Conservation (phyloP, 2,888 invertebrate genomes). For the Rotaria macrura region DNA sequence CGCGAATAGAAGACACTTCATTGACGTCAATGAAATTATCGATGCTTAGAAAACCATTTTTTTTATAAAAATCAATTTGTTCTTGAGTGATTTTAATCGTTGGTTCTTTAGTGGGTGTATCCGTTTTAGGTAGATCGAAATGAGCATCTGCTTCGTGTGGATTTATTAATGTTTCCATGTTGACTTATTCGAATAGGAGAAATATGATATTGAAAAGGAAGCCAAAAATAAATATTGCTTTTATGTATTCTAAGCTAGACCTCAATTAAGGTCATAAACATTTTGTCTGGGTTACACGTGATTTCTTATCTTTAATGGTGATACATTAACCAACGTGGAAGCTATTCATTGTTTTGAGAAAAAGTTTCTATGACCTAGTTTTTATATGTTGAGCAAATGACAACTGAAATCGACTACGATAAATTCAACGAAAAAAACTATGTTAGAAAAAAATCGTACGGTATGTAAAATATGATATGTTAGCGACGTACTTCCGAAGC, state of each 20-base stretch:
- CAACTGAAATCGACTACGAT: too few relatives aligned
- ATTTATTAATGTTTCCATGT: neutral
- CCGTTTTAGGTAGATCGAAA: neutral
- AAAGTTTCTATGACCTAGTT: neutral
- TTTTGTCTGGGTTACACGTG: neutral
- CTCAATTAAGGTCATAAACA: too few relatives aligned
- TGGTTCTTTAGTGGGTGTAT: neutral
- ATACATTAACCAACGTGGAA: too few relatives aligned
- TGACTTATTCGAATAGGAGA: neutral
- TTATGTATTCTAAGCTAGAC: neutral
- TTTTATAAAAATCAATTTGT: constrained; percentile 12
- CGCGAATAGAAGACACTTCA: neutral
- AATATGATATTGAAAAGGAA: neutral
- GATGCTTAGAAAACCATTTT: neutral
- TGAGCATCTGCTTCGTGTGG: neutral
- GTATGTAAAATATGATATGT: neutral
- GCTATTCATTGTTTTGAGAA: neutral
- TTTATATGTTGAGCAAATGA: too few relatives aligned
- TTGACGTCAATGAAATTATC: neutral
- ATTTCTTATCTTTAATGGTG: neutral
- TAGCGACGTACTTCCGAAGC: neutral
- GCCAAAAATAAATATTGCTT: neutral
- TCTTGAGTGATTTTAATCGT: neutral
- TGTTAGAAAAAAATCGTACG: too few relatives aligned
- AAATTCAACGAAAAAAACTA: too few relatives aligned